Evolutionary conservation across 2,797 vertebrate species (phyloP).

Genomic region (Discoglossus pictus): DNA sequence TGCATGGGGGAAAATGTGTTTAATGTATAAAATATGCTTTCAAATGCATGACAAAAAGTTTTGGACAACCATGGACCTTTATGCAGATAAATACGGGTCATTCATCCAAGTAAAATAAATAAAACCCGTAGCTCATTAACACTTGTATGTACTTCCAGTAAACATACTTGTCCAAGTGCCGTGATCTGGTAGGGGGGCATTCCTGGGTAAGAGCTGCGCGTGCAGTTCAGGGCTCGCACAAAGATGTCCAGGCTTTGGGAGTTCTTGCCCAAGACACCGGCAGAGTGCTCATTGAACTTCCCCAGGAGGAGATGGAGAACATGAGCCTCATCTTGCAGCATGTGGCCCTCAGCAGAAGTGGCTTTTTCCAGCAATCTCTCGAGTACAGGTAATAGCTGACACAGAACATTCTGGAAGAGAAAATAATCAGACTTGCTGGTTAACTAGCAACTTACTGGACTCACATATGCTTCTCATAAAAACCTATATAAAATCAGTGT

Average conservation of each 20-base stretch:
- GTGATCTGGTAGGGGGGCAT: slow-evolving; percentile 77
- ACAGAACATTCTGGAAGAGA: slow-evolving; percentile 74
- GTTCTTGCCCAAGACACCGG: slow-evolving; percentile 76
- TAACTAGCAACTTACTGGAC: too few relatives aligned
- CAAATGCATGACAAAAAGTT: too few relatives aligned
- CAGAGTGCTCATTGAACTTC: slow-evolving; percentile 82
- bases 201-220: slow-evolving; percentile 64
- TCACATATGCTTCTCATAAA: too few relatives aligned
- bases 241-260: slow-evolving; percentile 80
- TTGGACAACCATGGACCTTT: too few relatives aligned
- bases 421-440: too few relatives aligned
- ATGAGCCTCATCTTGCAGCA: slow-evolving; percentile 77
- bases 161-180: slow-evolving; percentile 84
- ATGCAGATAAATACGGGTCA: neutral
- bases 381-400: slow-evolving; percentile 74
- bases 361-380: slow-evolving; percentile 80
- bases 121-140: too few relatives aligned
- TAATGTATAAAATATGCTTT: too few relatives aligned
- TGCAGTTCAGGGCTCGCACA: slow-evolving; percentile 73
- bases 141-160: neutral
- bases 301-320: slow-evolving; percentile 77
- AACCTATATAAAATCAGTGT: too few relatives aligned
- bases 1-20: too few relatives aligned
- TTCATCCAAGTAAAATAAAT: neutral
- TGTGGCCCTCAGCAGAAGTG: slow-evolving; percentile 61